Percentiles rank a stretch among this genome's conserved stretches.
Evolutionary conservation across 2,888 invertebrate species (phyloP).

Genomic region (Coleophora flavipennella): DNA sequence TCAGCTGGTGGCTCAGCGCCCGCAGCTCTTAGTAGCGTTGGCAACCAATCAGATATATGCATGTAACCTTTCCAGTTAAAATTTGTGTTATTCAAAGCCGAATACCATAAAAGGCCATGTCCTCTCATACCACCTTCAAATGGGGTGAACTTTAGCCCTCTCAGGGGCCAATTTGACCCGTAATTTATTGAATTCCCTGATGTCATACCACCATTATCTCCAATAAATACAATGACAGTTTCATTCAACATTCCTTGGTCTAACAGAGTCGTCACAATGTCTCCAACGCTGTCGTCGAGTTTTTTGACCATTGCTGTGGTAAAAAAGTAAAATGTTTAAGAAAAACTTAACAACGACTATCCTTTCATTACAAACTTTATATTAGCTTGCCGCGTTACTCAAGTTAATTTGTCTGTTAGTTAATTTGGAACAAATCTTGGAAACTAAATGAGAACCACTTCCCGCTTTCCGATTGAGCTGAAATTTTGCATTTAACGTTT

Average conservation of each 20-base stretch:
- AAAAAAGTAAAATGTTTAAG: background rate
- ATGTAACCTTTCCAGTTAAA: constrained; percentile 70
- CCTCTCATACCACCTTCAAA: constrained; percentile 90
- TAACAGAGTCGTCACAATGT: constrained; percentile 78
- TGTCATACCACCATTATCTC: constrained; percentile 91
- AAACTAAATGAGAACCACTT: no score
- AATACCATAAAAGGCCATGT: constrained; percentile 79
- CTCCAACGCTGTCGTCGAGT: constrained; percentile 88
- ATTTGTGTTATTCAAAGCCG: constrained; percentile 42
- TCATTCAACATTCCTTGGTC: constrained; percentile 80
- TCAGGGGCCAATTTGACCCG: constrained; percentile 85
- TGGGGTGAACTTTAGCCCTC: constrained; percentile 82
- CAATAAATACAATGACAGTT: constrained; percentile 87
- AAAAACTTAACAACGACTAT: no score
- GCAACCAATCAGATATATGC: constrained; percentile 87
- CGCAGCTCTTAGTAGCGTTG: constrained; percentile 74
- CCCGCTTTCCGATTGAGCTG: no score
- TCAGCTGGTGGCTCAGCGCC: constrained; percentile 29
- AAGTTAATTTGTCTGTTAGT: no score
- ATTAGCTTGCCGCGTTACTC: no score
- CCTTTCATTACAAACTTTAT: no score
- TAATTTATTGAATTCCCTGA: constrained; percentile 79
- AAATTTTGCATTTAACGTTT: no score
- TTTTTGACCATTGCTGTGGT: constrained; percentile 84
- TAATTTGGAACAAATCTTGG: no score